phyloP scores from a whole-genome alignment of 2,888 invertebrate species.

The Heteromurus nitidus region DNA sequence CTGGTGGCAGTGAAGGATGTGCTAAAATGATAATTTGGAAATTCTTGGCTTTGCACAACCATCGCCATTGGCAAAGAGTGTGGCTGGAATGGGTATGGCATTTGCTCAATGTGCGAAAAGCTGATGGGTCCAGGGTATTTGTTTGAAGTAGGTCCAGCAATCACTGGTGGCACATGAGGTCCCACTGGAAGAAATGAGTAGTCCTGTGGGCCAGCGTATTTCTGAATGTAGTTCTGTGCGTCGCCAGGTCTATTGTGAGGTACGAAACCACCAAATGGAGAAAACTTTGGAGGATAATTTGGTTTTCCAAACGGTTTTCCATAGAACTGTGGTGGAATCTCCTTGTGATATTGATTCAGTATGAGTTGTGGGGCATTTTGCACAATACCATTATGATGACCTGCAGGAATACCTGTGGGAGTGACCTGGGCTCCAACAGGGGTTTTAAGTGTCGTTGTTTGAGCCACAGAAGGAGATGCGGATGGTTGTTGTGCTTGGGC shows the following conservation, averaged over 20 bases:
- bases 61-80: slow-evolving; percentile 46
- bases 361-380: too few relatives aligned
- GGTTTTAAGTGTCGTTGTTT: slow-evolving; percentile 34
- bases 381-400: too few relatives aligned
- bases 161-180: slow-evolving; percentile 46
- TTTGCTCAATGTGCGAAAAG: slow-evolving; percentile 61
- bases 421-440: background rate
- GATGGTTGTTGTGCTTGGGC: slow-evolving; percentile 12
- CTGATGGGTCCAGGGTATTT: slow-evolving; percentile 49
- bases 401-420: slow-evolving; percentile 29
- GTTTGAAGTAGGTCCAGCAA: slow-evolving; percentile 49
- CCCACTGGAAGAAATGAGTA: slow-evolving; percentile 36
- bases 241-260: slow-evolving; percentile 55
- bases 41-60: slow-evolving; percentile 62
- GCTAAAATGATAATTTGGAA: slow-evolving; percentile 60
- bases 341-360: slow-evolving; percentile 50
- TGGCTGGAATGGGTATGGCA: slow-evolving; percentile 44
- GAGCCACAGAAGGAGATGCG: slow-evolving; percentile 17
- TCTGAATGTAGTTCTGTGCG: slow-evolving; percentile 45
- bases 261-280: slow-evolving; percentile 11
- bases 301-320: slow-evolving; percentile 55
- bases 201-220: slow-evolving; percentile 42
- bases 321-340: slow-evolving; percentile 24
- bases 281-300: slow-evolving; percentile 21
- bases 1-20: slow-evolving; percentile 39